phyloP scores from a whole-genome alignment of 1,140 invertebrate species.

The Pseudomyrmex flavicornis region DNA sequence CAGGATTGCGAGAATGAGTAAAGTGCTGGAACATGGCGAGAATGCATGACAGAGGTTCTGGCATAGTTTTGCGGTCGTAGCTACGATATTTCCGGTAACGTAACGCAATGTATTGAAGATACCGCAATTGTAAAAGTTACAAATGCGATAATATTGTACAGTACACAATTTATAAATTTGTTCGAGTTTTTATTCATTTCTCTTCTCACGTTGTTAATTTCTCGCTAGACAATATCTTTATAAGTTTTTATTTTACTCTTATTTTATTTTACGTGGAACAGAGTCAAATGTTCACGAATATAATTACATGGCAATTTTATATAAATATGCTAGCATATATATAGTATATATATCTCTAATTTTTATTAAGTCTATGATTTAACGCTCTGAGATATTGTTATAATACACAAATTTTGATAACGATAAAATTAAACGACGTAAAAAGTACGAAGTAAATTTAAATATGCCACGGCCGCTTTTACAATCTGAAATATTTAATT shows the following conservation, averaged over 20 bases:
- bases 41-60: not conserved
- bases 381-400: not conserved
- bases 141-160: not conserved
- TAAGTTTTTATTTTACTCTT: not conserved
- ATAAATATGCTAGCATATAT: slow-evolving; percentile 1
- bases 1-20: slow-evolving; percentile 7
- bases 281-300: no score
- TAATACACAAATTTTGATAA: not conserved
- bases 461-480: slow-evolving; percentile 63
- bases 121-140: not conserved
- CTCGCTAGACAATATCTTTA: no score
- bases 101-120: not conserved
- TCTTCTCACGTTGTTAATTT: no score
- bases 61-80: slow-evolving; percentile 15
- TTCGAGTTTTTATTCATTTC: no score
- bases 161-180: no score
- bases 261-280: no score
- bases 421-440: slow-evolving; percentile 1
- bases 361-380: slow-evolving; percentile 33
- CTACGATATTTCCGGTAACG: not conserved
- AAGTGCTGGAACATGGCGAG: slow-evolving; percentile 3
- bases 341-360: not conserved
- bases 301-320: not conserved
- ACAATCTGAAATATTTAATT: slow-evolving; percentile 43
- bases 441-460: slow-evolving; percentile 70